Percentiles rank a stretch among this genome's conserved stretches.
These are phyloP conservation scores for Mythimna vitellina DNA, from an alignment of 2,888 invertebrate species.

Conservation along the genomic window DNA sequence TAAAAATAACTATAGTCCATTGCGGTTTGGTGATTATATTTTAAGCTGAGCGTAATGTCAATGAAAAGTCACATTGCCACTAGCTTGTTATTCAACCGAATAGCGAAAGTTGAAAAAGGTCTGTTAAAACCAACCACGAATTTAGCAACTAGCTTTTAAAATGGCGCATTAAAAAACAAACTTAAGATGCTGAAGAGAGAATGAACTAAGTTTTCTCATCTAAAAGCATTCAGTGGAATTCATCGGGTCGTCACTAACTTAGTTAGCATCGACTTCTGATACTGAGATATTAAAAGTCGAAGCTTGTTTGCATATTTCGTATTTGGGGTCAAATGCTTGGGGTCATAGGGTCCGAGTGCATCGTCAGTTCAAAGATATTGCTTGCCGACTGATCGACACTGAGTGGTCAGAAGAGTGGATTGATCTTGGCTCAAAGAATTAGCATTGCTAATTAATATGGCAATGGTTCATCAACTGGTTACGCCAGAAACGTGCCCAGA, in stretches of 20 bases:
- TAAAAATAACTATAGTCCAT: too few species aligned
- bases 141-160: conserved; percentile 24
- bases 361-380: too few species aligned
- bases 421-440: too few species aligned
- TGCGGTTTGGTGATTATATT: too few species aligned
- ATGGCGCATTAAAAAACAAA: conserved; percentile 33
- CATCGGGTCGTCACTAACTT: conserved; percentile 44
- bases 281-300: conserved; percentile 19
- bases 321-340: too few species aligned
- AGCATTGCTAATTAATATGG: too few species aligned
- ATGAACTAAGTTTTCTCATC: conserved; percentile 53
- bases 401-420: too few species aligned
- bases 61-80: not conserved
- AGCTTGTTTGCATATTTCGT: not conserved
- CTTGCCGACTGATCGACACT: too few species aligned
- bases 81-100: not conserved
- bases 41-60: not conserved
- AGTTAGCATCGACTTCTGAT: conserved; percentile 38
- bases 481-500: too few species aligned
- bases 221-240: conserved; percentile 49
- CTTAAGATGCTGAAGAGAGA: conserved; percentile 18
- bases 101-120: conserved; percentile 15
- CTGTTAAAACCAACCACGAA: conserved; percentile 18
- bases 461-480: too few species aligned
- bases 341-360: too few species aligned